phyloP scores from a whole-genome alignment of 2,113 vertebrate species.

The Euleptes europaea region DNA sequence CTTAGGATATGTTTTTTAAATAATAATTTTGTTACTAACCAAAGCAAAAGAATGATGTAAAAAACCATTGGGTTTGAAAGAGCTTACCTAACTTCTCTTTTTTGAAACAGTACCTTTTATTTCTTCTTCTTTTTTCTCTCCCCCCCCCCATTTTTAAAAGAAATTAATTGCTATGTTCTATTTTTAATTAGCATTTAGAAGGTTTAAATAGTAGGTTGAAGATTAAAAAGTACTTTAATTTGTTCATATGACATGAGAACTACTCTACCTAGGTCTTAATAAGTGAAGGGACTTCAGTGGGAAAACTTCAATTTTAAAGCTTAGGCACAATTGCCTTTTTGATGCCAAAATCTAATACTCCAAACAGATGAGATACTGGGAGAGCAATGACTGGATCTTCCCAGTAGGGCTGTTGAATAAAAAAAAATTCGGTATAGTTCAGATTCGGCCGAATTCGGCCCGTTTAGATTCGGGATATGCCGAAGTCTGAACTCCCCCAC shows the following conservation, averaged over 20 bases:
- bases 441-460: too few relatives aligned
- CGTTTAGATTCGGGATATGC: too few relatives aligned
- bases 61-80: conserved; percentile 8
- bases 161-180: not conserved
- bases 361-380: too few relatives aligned
- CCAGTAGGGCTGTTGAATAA: too few relatives aligned
- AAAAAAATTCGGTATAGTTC: too few relatives aligned
- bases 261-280: not conserved
- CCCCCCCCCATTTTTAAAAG: too few relatives aligned
- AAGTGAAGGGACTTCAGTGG: not conserved
- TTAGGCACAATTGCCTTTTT: not conserved
- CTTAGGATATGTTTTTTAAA: not conserved
- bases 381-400: too few relatives aligned
- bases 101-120: conserved; percentile 13
- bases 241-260: not conserved
- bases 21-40: conserved; percentile 27
- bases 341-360: too few relatives aligned
- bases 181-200: conserved; percentile 12
- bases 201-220: conserved; percentile 7
- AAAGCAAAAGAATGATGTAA: not conserved
- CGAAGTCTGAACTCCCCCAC: too few relatives aligned
- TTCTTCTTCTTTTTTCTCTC: conserved; percentile 26
- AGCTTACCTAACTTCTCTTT: not conserved
- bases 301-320: not conserved
- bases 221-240: conserved; percentile 34